Base-by-base conservation (phyloP, 2,113 vertebrate species). In the Orthonyx spaldingii region DNA sequence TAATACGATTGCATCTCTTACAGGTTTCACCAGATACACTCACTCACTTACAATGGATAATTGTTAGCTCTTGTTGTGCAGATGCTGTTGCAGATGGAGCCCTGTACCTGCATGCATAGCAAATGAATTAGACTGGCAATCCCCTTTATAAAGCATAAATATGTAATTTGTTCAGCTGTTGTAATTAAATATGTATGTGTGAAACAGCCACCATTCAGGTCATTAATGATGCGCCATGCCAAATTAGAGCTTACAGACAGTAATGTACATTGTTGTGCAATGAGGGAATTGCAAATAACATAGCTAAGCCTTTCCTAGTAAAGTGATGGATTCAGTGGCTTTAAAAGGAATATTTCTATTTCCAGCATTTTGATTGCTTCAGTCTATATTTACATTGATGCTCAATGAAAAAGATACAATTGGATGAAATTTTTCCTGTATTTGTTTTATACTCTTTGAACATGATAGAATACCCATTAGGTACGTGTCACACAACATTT, bases 161-260 rank as follows among this genome's bases (percentile, higher is more conserved):
- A 99, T 99, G 99, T 99, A 99, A 99, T 99, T 99, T 99, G 99
- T 99, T 99, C 99, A 99, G 99, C 99, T 99, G 99, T 99, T 98
- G 98, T 98, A 98, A 99, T 99, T 99, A 99, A 99, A 99, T 99
- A 99, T 99, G 99, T 98, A 99, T 98, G 98, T 98, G 98, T 98
- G 98, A 98, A 99, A 99, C 99, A 98, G 98, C 98, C 97, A 98
- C 98, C 98, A 98, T 98, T 98, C 98, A 98, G 98, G 98, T 99
- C 99, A 98, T 99, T 99, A 99, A 98, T 98, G 98, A 98, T 98
- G 98, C 98, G 98, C 98, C 98, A 98, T 97, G 97, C 98, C 98
- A 98, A 98, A 98, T 99, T 99, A 98, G 97, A 98, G 98, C 98
- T 98, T 98, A 98, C 98, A 98, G 98, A 98, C 98, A 98, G 98